Base-by-base conservation (phyloP, 1,140 invertebrate genomes). In the Zeugodacus cucurbitae region DNA sequence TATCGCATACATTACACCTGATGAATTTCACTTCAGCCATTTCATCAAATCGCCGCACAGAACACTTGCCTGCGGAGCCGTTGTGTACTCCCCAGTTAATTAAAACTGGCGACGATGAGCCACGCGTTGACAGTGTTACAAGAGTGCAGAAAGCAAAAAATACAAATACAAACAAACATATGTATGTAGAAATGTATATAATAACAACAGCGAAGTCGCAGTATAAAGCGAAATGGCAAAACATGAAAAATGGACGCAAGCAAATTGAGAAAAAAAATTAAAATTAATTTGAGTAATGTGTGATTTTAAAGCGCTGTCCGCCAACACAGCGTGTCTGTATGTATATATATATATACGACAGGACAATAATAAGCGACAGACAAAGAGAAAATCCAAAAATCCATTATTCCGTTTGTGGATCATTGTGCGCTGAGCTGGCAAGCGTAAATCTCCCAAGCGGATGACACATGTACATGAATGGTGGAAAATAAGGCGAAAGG, bases 361-460 rank as follows among this genome's bases (percentile, higher is more conserved):
- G 74, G n/a, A 44, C 41, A 44, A 82, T 74, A 22, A 87, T 78
- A 89, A 26, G 88, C 86, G 88, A 90, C 89, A 88, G 70, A 88
- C 85, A 89, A 88, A 90, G 88, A 29, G 74, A 26, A 82, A 82
- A 82, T 82, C 74, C 74, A 90, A 90, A 92, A 92, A 92, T 92
- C 92, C 91, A 92, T 92, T 92, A 92, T 92, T 92, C 91, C 88
- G 91, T 92, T 92, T 89, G 87, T 88, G 88, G 58, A 90, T 90
- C 91, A 92, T 92, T 92, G 92, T 91, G 41, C 74, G 41, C 74
- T 82, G 74, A 82, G 41, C 41, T 48, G 74, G 74, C 41, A 82
- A 62, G 90, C 89, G 90, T 89, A 92, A 92, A 92, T 92, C 91
- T 92, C 92, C 91, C 70, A 91, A 90, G 91, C 90, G 91, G 90